These are phyloP conservation scores for Sakesphorus luctuosus DNA, from an alignment of 2,113 vertebrate genomes.

Conservation along the genomic window DNA sequence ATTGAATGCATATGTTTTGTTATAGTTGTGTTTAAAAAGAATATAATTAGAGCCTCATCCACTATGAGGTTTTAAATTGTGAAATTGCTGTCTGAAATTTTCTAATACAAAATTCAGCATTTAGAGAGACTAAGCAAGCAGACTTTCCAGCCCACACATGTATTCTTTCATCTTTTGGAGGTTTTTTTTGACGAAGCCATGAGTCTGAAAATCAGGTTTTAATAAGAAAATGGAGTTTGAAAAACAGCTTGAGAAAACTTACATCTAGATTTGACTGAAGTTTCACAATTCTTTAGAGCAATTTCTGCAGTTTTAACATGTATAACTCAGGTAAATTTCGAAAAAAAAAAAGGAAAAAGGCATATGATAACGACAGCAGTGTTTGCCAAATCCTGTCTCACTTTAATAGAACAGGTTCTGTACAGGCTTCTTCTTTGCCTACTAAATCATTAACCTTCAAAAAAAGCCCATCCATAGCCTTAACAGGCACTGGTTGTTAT, in stretches of 20 bases:
- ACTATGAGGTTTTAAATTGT: not conserved
- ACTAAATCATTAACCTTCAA: not conserved
- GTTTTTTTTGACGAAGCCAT: not conserved
- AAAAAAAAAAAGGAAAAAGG: not conserved
- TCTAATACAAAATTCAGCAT: not conserved
- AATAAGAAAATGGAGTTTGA: not conserved
- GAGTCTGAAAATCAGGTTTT: not conserved
- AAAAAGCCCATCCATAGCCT: not conserved
- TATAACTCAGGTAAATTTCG: not conserved
- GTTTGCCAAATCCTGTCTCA: not conserved
- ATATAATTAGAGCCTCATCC: not conserved
- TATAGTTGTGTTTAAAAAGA: not conserved
- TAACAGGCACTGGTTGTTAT: not conserved
- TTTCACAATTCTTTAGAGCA: not conserved
- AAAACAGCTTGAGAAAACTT: conserved; percentile 8
- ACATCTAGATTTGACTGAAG: not conserved
- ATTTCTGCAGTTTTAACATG: not conserved
- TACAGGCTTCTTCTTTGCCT: conserved; percentile 16
- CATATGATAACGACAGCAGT: not conserved
- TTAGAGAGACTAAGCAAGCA: not conserved
- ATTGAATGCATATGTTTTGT: not conserved
- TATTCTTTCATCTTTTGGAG: not conserved
- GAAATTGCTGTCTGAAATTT: conserved; percentile 3
- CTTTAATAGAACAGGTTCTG: not conserved
- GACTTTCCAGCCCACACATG: not conserved